Evolutionary conservation across 2,888 invertebrate genomes (phyloP).

Genomic region (Mythimna ferrago): DNA sequence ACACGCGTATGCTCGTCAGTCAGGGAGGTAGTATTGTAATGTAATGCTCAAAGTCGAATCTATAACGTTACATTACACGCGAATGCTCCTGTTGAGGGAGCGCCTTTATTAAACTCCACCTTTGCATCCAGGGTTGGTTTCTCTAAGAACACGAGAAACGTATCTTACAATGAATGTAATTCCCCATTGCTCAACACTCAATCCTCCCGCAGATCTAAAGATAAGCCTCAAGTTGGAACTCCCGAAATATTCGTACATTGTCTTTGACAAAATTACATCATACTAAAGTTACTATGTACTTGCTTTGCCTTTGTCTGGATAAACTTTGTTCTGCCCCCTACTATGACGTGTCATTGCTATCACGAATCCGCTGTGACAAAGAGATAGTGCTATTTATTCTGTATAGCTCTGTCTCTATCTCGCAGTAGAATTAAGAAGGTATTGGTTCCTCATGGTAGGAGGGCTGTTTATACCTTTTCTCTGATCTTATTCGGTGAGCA

Average conservation of each 20-base stretch:
- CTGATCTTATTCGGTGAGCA: conserved; percentile 47
- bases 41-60: too few relatives aligned
- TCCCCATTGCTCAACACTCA: neutral
- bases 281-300: conserved; percentile 37
- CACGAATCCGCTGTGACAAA: neutral
- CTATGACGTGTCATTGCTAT: conserved; percentile 1
- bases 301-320: conserved; percentile 21
- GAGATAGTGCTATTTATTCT: neutral
- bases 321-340: conserved; percentile 39
- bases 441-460: neutral
- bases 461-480: conserved; percentile 29
- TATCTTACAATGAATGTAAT: neutral
- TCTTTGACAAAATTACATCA: conserved; percentile 47
- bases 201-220: conserved; percentile 10
- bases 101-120: neutral
- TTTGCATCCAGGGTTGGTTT: neutral
- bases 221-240: conserved; percentile 19
- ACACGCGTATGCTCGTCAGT: too few relatives aligned
- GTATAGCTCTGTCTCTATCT: neutral
- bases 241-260: conserved; percentile 46
- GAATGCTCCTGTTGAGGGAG: too few relatives aligned
- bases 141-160: neutral
- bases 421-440: neutral
- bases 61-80: too few relatives aligned
- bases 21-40: too few relatives aligned